Base-by-base conservation (phyloP, 2,113 vertebrate species). In the Arizona elegans region DNA sequence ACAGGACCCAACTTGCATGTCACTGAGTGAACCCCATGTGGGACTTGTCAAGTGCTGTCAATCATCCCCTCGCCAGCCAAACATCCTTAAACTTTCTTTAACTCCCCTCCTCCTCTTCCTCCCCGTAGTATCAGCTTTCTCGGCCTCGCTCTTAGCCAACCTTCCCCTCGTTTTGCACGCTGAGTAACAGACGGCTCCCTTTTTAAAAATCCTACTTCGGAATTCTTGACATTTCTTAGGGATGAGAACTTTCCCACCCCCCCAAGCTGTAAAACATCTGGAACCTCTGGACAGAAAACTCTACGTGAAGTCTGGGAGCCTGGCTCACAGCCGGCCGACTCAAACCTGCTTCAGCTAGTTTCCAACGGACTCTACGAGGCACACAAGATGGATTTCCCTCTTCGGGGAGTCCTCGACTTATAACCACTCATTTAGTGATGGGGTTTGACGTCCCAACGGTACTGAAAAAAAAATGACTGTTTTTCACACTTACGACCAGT, bases 181-280 rank as follows among this genome's bases (percentile, higher is more conserved):
- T 93, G 29, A 59, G 65, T 65, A 94, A 92, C 0, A 38, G 75
- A 0, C 91, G 89, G 54, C 43, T 24, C 0, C 54, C 10, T 59
- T 11, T 19, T 91, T 26, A 56, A 70, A 55, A 38, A 54, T 9
- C 75, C 90, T 93, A 26, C 38, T 92, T 89, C 1, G 12, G 86
- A 93, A 91, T 94, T 87, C 59, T 93, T 17, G 90, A 53, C 8
- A 26, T 95, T 95, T 94, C 94, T 94, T 10, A 12, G 50, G 43
- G 89, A 50, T 91, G 13, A 95, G 92, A 5, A n/a, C 9, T 91
- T 55, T 56, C 3, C 3, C 47, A 0, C 5, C 21, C 7, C 15
- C 15, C 55, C 29, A n/a, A 88, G 21, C 0, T 1, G 15, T 15
- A 17, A 33, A 89, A 86, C 38, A 19, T 12, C 15, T 38, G 33